These are phyloP conservation scores for Onychomys leucogaster DNA, from an alignment of 2,797 vertebrate species.

Conservation along the genomic window DNA sequence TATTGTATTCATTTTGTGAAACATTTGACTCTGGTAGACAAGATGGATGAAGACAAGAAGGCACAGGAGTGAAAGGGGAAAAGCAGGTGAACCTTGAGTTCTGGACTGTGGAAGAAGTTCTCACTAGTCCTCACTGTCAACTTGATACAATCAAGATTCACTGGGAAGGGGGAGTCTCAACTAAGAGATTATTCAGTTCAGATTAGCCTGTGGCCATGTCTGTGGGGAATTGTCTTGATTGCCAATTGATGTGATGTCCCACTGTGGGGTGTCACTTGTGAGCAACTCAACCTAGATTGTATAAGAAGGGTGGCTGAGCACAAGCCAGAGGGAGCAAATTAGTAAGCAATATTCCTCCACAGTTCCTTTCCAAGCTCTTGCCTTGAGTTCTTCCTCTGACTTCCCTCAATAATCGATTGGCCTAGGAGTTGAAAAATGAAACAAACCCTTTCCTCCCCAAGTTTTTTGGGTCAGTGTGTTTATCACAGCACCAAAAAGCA, in stretches of 20 bases:
- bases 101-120: not conserved
- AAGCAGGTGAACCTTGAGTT: not conserved
- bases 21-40: not conserved
- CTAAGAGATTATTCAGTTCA: not conserved
- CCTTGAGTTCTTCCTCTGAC: not conserved
- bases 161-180: not conserved
- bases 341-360: not conserved
- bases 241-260: not conserved
- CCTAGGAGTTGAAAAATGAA: not conserved
- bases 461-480: not conserved
- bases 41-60: not conserved
- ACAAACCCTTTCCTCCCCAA: not conserved
- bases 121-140: not conserved
- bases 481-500: not conserved
- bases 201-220: not conserved
- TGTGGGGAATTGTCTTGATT: not conserved
- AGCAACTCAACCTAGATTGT: not conserved
- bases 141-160: not conserved
- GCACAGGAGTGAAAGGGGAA: too few species aligned
- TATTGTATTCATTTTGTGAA: not conserved
- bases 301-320: not conserved
- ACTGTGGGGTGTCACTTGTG: not conserved
- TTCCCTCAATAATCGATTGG: not conserved
- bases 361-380: not conserved
- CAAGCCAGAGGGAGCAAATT: not conserved